A percentile compares a stretch with the other conserved stretches of the same genome.
These are phyloP conservation scores for Sarcophaga carnaria DNA, from an alignment of 2,888 invertebrate genomes.

Conservation along the genomic window DNA sequence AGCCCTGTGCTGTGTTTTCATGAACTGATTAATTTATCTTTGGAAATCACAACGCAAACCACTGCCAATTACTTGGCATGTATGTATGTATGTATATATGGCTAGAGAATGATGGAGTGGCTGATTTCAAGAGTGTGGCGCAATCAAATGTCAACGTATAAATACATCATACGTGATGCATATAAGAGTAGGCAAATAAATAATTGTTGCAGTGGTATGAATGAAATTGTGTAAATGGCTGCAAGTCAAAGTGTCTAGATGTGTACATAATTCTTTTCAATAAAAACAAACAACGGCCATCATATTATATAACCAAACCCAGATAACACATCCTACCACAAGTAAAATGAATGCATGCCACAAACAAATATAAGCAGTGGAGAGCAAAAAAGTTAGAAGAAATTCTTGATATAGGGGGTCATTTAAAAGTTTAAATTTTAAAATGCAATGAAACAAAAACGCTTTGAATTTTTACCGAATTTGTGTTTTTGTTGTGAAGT, in stretches of 20 bases:
- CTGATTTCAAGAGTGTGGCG: slow-evolving; percentile 60
- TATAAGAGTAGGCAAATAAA: slow-evolving; percentile 25
- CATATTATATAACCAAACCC: slow-evolving; percentile 37
- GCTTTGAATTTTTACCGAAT: too few relatives aligned
- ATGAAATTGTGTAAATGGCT: slow-evolving; percentile 31
- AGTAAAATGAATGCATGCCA: slow-evolving; percentile 2
- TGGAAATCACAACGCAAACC: slow-evolving; percentile 37
- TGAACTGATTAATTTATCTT: slow-evolving; percentile 16
- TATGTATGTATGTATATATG: too few relatives aligned
- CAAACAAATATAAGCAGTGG: slow-evolving; percentile 5
- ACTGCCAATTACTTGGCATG: slow-evolving; percentile 58
- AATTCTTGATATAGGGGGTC: too few relatives aligned
- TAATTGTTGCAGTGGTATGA: not conserved
- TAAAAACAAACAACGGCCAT: slow-evolving; percentile 34
- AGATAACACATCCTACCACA: not conserved
- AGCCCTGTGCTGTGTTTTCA: not conserved
- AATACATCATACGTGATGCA: slow-evolving; percentile 50
- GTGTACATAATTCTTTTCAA: slow-evolving; percentile 57
- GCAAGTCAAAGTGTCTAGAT: slow-evolving; percentile 60
- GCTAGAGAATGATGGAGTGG: slow-evolving; percentile 35
- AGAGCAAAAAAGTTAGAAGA: not conserved
- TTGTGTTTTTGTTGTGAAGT: too few relatives aligned
- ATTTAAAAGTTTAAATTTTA: too few relatives aligned
- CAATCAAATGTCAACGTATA: slow-evolving; percentile 62
- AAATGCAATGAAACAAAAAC: too few relatives aligned